Evolutionary conservation across 2,888 invertebrate genomes (phyloP), one percentile per base, ranked within the genome.

Genomic region (Terebella lapidaria): DNA sequence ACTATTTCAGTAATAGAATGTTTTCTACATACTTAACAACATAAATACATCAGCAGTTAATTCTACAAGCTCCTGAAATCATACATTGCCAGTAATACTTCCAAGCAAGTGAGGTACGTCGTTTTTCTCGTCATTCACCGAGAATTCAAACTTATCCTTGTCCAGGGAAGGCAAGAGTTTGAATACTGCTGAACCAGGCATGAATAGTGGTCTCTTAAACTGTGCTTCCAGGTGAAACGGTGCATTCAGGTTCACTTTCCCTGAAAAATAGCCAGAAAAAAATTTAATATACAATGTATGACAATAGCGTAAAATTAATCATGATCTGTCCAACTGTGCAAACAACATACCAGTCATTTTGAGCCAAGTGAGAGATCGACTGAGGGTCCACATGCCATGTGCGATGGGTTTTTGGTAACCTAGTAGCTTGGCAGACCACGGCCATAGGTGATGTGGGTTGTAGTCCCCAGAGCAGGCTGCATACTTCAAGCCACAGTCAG

Each of bases 381-480:
- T 61, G 30, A 72, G 56, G 1, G 69, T 68, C 72, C 73, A 73
- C 68, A 73, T 68, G 3, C 73, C 73, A 60, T 72, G 73, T 3
- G 70, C 71, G 5, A 71, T 71, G 24, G 72, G 73, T 22, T 58
- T 29, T 10, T 60, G 64, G 60, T 64, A 73, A 25, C 72, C 71
- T n/a, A 72, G 62, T 35, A 72, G 56, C 42, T 62, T 56, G 4
- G 73, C 71, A 4, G 66, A 65, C 69, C 66, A 70, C 4, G 56
- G 29, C 54, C 65, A 72, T 47, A 73, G 60, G 51, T 73, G 73
- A 45, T 70, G 70, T 2, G 72, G 73, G 59, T 72, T 72, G 66
- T 68, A 72, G 62, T 73, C 72, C 2, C 67, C 67, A 1, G 70
- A 61, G 1, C 67, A 62, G 18, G 49, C 51, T 24, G 71, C 73